phyloP scores from a whole-genome alignment of 1,140 invertebrate species.

The Pemphigus obesinymphae region DNA sequence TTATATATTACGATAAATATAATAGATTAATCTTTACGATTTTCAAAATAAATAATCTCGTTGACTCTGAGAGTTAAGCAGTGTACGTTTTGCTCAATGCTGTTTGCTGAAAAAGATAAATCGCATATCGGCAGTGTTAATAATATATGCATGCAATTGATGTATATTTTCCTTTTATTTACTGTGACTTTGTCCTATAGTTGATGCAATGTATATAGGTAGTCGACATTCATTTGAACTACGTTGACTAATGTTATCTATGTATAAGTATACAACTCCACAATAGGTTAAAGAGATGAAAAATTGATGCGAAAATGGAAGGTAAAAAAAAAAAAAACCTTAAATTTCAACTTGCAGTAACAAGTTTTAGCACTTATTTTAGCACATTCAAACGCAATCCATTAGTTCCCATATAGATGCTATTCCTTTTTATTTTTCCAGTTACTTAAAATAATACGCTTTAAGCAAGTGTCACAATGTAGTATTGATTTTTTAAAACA shows the following conservation, averaged over 20 bases:
- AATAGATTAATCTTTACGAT: no score
- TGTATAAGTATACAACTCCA: background rate
- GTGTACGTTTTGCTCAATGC: background rate
- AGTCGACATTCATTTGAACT: background rate
- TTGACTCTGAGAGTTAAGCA: no score
- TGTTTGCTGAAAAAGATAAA: background rate
- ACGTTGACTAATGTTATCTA: constrained; percentile 2
- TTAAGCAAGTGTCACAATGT: background rate
- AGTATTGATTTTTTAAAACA: no score
- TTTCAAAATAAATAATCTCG: no score
- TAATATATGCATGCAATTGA: background rate
- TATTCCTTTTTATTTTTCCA: background rate
- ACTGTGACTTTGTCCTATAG: background rate
- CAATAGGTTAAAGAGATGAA: background rate
- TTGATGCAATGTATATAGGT: background rate
- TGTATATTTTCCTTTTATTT: background rate
- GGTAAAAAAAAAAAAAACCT: background rate
- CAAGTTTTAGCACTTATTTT: constrained; percentile 19
- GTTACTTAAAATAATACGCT: background rate
- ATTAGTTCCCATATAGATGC: background rate
- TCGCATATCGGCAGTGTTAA: background rate
- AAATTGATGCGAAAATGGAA: background rate
- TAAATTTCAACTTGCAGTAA: background rate
- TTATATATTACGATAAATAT: no score
- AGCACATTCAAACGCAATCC: background rate